Base-by-base conservation (phyloP, 2,797 vertebrate genomes). In the Coilia nasus region DNA sequence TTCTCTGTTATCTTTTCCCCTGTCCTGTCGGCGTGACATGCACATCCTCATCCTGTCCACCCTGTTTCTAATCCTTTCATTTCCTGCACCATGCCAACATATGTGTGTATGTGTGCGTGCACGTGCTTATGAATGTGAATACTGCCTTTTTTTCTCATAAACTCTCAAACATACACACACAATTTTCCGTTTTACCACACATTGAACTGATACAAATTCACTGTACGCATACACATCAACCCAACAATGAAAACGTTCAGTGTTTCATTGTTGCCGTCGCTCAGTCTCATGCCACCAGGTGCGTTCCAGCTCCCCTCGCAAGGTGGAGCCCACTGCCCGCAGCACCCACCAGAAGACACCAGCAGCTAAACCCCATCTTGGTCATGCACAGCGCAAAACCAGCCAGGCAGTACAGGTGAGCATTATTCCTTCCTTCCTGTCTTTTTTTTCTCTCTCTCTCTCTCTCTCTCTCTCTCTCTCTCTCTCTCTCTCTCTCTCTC, bases 201-300 rank as follows among this genome's bases (percentile, higher is more conserved):
- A 54, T 14, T 54, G 1, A 9, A 54, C 50, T 54, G 50, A 54
- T 54, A 54, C 14, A 9, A 54, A 54, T 54, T 54, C 50, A 54
- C 7, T 7, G 14, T 14, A 54, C 9, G 1, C 50, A 54, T 54
- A 54, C 50, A 54, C 50, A 54, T 54, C 50, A 14, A 54, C 9
- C 35, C 50, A 54, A 54, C 50, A 14, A 54, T 54, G 9, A 54
- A 54, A 78, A 41, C 71, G 85, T 87, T 94, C 95, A 99, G 98
- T 97, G 95, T 96, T 97, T 93, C 97, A 97, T 95, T 91, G 99
- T 96, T 99, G 98, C 97, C 98, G 96, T 91, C 97, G 97, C 96
- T 97, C 98, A 99, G 98, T 95, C 94, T 99, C 98, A 95, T 98
- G 95, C 95, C 97, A 97, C 95, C 96, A 97, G 94, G 95, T 96